A percentile compares a stretch with the other conserved stretches of the same genome.
Evolutionary conservation across 2,797 vertebrate species (phyloP).

Genomic region (Megaceryle alcyon): DNA sequence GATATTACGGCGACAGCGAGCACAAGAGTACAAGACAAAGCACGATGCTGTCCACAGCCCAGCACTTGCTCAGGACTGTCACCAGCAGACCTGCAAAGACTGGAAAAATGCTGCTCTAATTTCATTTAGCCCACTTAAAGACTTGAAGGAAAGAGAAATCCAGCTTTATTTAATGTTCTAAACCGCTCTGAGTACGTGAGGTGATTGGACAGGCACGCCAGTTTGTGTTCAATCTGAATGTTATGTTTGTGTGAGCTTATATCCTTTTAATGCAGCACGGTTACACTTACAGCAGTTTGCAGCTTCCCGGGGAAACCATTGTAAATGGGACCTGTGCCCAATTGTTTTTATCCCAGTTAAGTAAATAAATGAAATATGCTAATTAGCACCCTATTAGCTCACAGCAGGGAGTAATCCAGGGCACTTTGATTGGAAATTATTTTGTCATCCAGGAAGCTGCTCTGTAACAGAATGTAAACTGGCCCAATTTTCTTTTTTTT

Average conservation of each 20-base stretch:
- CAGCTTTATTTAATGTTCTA: conserved; percentile 65
- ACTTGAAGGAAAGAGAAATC: conserved; percentile 6
- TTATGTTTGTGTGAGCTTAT: conserved; percentile 46
- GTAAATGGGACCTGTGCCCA: conserved; percentile 78
- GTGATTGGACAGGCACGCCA: conserved; percentile 16
- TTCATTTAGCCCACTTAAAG: conserved; percentile 11
- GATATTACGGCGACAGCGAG: neutral
- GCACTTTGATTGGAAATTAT: conserved; percentile 81
- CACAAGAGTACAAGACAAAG: neutral
- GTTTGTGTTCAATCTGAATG: conserved; percentile 1
- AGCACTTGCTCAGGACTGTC: neutral
- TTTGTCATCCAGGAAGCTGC: conserved; percentile 80
- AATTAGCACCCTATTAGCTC: conserved; percentile 85
- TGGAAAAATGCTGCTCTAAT: neutral
- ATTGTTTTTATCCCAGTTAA: conserved; percentile 80
- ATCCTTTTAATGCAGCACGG: conserved; percentile 58
- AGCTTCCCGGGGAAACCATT: conserved; percentile 80
- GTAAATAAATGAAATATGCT: conserved; percentile 86
- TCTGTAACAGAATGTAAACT: conserved; percentile 78
- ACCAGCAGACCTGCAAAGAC: neutral
- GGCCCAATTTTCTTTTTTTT: conserved; percentile 60
- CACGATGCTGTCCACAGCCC: neutral
- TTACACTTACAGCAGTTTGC: conserved; percentile 62
- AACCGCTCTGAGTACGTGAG: conserved; percentile 16
- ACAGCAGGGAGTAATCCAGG: conserved; percentile 82